Conservation (phyloP, 2,113 vertebrate genomes). For the Phocoena phocoena region DNA sequence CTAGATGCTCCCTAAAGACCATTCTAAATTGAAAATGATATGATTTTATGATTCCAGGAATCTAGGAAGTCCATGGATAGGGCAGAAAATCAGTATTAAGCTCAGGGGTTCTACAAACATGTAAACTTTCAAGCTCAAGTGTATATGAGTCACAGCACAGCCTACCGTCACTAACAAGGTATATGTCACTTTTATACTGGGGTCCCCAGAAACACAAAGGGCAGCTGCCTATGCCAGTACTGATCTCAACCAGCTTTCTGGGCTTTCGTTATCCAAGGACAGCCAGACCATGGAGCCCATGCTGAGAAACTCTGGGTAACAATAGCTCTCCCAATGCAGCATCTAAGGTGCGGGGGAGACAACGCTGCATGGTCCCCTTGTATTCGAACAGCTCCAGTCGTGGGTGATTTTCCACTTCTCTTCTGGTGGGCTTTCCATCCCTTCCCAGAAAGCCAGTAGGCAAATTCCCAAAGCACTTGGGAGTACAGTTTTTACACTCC, state of each 20-base stretch:
- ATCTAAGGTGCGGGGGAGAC: background rate
- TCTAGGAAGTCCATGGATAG: background rate
- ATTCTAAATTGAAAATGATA: background rate
- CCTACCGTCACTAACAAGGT: background rate
- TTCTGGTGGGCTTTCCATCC: background rate
- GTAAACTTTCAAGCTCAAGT: background rate
- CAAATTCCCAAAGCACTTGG: background rate
- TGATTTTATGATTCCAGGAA: background rate
- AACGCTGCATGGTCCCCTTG: background rate
- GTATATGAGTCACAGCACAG: fast-evolving
- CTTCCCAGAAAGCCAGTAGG: background rate
- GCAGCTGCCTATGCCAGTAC: background rate
- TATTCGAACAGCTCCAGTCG: background rate
- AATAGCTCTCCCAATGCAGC: background rate
- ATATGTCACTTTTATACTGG: background rate
- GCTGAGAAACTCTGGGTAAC: background rate
- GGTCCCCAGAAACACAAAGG: background rate
- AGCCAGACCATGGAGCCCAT: background rate
- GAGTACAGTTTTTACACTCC: background rate
- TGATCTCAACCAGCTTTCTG: background rate
- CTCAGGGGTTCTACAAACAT: background rate
- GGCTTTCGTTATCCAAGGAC: background rate
- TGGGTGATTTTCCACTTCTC: background rate
- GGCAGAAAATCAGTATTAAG: background rate
- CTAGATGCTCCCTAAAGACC: background rate